These are phyloP conservation scores for Drosophila paulistorum DNA, from an alignment of 1,140 invertebrate species.

Conservation along the genomic window DNA sequence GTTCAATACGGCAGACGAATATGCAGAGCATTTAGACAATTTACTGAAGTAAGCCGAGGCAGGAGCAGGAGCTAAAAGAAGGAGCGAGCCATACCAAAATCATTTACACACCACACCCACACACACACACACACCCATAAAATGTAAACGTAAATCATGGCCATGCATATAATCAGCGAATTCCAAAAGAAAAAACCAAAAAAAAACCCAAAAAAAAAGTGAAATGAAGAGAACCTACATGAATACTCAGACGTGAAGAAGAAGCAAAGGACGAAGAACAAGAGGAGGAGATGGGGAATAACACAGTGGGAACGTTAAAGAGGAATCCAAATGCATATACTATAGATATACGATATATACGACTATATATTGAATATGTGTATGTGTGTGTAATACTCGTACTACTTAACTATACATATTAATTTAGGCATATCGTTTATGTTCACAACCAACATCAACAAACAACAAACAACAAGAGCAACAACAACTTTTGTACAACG, in stretches of 20 bases:
- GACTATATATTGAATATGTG: background rate
- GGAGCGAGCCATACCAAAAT: conserved; percentile 42
- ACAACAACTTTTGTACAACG: background rate
- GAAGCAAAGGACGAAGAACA: background rate
- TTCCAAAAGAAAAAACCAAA: conserved; percentile 64
- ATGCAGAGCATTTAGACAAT: conserved; percentile 72
- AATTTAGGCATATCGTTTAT: conserved; percentile 12
- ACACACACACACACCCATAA: conserved; percentile 49
- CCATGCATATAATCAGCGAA: conserved; percentile 79
- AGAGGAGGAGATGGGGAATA: background rate
- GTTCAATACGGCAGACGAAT: conserved; percentile 72
- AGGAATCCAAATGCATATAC: background rate
- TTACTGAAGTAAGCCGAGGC: conserved; percentile 64
- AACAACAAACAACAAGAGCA: background rate
- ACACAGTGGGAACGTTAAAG: background rate
- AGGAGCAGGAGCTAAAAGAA: conserved; percentile 5
- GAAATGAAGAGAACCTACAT: background rate
- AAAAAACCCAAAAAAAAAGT: conserved; percentile 33
- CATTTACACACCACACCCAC: conserved; percentile 39
- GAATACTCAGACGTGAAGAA: conserved; percentile 62
- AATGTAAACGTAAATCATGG: conserved; percentile 78
- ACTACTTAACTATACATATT: conserved; percentile 13
- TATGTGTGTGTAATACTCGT: conserved; percentile 10
- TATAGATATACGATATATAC: background rate
- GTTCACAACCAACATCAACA: background rate